Conservation (phyloP, 2,113 vertebrate species). For the Nesoenas mayeri region DNA sequence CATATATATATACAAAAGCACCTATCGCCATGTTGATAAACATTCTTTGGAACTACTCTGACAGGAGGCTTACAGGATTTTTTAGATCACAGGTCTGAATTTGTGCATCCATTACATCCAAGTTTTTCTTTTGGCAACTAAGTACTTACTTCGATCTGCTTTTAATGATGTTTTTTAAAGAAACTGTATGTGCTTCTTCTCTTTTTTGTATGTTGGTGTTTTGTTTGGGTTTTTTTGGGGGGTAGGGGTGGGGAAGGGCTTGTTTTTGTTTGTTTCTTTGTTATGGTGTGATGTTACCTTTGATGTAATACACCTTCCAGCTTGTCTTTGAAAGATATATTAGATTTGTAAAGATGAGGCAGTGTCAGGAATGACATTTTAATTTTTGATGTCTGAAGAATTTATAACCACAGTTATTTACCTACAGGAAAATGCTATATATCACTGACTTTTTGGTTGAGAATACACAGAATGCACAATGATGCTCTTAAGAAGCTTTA, state of each 20-base stretch:
- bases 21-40: too few species aligned
- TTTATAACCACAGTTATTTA: not conserved
- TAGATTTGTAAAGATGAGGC: not conserved
- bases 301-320: not conserved
- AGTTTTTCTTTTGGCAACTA: not conserved
- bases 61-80: not conserved
- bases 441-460: not conserved
- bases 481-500: not conserved
- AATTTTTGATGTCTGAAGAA: not conserved
- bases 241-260: too few species aligned
- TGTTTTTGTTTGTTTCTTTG: not conserved
- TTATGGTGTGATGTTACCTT: not conserved
- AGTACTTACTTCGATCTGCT: not conserved
- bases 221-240: fast-evolving
- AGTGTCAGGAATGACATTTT: not conserved
- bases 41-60: too few species aligned
- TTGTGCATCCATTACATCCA: not conserved
- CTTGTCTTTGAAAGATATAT: not conserved
- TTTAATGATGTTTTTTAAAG: not conserved
- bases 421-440: not conserved
- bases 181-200: not conserved
- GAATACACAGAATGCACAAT: not conserved
- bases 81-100: not conserved
- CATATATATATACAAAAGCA: too few species aligned
- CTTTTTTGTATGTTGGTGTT: too few species aligned